Evolutionary conservation across 2,797 vertebrate genomes (phyloP).

Genomic region (Bradypodion ventrale): DNA sequence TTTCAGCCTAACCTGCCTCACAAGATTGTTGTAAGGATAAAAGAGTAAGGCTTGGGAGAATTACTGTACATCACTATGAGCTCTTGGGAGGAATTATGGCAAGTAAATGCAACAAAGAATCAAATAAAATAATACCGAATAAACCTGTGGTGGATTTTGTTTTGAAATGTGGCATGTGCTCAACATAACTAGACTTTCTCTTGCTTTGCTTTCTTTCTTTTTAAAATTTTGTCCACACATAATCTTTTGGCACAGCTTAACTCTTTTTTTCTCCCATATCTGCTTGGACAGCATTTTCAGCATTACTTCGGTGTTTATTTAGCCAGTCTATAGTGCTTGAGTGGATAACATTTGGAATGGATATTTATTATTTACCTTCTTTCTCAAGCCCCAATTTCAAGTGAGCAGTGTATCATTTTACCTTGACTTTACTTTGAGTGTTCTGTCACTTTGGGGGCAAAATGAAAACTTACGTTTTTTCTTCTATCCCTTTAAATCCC

Average conservation of each 20-base stretch:
- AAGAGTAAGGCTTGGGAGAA: too few species aligned
- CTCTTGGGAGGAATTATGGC: background rate
- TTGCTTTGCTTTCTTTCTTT: background rate
- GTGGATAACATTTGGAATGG: conserved; percentile 47
- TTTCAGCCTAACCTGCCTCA: background rate
- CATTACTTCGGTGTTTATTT: conserved; percentile 61
- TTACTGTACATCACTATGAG: background rate
- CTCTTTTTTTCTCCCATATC: conserved; percentile 41
- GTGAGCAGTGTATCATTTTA: conserved; percentile 27
- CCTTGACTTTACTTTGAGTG: conserved; percentile 17
- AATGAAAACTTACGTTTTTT: conserved; percentile 2
- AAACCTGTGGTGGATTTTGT: background rate
- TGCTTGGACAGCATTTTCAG: conserved; percentile 44
- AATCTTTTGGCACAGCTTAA: conserved; percentile 49
- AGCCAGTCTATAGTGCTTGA: conserved; percentile 47
- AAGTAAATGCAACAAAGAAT: background rate
- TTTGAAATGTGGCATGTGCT: background rate
- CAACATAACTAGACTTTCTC: background rate
- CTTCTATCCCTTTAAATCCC: background rate
- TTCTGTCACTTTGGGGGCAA: background rate
- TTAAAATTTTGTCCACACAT: background rate
- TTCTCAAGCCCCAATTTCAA: conserved; percentile 35
- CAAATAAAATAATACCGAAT: background rate
- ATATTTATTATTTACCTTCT: conserved; percentile 53
- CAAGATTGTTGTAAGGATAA: background rate